Evolutionary conservation across 2,113 vertebrate genomes (phyloP), one percentile per base, ranked within the genome.

Genomic region (Furnarius figulus): DNA sequence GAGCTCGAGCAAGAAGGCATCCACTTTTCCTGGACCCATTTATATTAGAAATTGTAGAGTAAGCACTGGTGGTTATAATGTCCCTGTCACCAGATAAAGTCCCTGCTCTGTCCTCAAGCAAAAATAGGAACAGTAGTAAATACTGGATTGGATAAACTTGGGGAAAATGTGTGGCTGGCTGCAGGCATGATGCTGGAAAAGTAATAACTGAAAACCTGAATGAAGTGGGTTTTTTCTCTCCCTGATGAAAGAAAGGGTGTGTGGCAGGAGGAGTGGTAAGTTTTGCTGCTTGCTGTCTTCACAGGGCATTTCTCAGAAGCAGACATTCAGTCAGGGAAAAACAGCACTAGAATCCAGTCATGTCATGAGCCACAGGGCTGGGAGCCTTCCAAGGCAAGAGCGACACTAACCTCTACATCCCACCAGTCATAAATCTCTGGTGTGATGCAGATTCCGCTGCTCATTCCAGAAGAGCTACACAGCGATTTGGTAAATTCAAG

Each of bases 61-160:
- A 73, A 83, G 53, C 1, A 0, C 12, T 12, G 25, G 16, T 55
- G 53, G 13, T 74, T 83, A 8, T 72, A 53, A 39, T 20, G 30
- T 39, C 30, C 11, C 46, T 1, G 0, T 68, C 2, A 1, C 4
- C 0, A 0, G 31, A 13, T 22, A 55, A 52, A 12, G 39, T 71
- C 52, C 39, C 12, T 72, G 9, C 20, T 75, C 19, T 10, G 11
- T 73, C 27, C 52, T 76, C n/a, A 61, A 23, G 35, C 5, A 59
- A 68, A 39, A 71, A 73, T 13, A 62, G 20, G 25, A 30, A 42
- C 25, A 62, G 35, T 46, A 62, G 49, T 73, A 85, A 85, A 62
- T 23, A 35, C 7, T 50, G 14, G 27, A 7, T 6, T 50, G 42
- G 30, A 52, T 67, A 66, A 65, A 59, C 33, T 59, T 7, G 55